phyloP scores from a whole-genome alignment of 2,888 invertebrate genomes.

The Mythimna ferrago region DNA sequence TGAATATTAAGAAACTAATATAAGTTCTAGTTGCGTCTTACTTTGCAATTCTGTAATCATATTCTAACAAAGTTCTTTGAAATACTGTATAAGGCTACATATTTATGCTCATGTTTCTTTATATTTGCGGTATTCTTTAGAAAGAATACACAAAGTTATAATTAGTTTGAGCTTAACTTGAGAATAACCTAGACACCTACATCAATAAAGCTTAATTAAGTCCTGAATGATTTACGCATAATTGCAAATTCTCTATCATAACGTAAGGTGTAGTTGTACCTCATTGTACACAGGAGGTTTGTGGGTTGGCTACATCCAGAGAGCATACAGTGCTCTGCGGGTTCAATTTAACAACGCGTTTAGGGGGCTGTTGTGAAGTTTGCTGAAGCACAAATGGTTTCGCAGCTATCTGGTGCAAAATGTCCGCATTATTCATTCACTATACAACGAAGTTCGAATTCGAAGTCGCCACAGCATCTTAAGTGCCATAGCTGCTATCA shows the following conservation, averaged over 20 bases:
- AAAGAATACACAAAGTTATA: conserved; percentile 15
- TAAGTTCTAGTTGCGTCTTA: conserved; percentile 4
- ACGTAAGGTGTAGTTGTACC: too few species aligned
- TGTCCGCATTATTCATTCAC: too few species aligned
- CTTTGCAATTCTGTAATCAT: conserved; percentile 11
- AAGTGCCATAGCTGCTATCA: too few species aligned
- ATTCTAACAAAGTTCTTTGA: conserved; percentile 24
- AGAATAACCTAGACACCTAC: not conserved
- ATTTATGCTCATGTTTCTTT: conserved; percentile 25
- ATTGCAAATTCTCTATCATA: not conserved
- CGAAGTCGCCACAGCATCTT: too few species aligned
- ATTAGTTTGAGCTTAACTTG: conserved; percentile 12
- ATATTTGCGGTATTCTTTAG: not conserved
- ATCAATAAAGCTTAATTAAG: not conserved
- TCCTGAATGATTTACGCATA: not conserved
- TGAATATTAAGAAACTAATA: conserved; percentile 18
- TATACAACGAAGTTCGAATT: too few species aligned
- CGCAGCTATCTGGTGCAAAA: too few species aligned
- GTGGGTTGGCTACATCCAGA: too few species aligned
- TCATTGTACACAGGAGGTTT: too few species aligned
- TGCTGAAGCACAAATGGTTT: too few species aligned
- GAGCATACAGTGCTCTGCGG: too few species aligned
- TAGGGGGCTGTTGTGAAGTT: too few species aligned
- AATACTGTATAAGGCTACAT: conserved; percentile 14
- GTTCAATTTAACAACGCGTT: too few species aligned